These are phyloP conservation scores for Hirtodrosophila duncani DNA, from an alignment of 2,888 invertebrate genomes.

Conservation along the genomic window DNA sequence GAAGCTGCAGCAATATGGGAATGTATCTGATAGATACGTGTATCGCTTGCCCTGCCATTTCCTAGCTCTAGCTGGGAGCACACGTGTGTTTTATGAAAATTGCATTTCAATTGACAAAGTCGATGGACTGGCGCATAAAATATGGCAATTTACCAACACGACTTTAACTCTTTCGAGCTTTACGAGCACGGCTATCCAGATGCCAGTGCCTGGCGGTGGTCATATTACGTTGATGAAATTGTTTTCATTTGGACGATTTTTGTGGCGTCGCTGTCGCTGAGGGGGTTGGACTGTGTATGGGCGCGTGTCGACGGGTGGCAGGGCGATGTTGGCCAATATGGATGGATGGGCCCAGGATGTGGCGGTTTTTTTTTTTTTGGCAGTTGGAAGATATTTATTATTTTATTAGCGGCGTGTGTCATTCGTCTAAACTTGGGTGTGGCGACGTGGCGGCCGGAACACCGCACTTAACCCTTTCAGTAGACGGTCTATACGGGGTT, in stretches of 20 bases:
- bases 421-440: conserved; percentile 47
- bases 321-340: conserved; percentile 4
- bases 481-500: too few relatives aligned
- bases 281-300: conserved; percentile 4
- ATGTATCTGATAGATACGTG: conserved; percentile 47
- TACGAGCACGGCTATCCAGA: conserved; percentile 39
- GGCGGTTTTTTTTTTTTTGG: too few relatives aligned
- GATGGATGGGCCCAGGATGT: conserved; percentile 6
- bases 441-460: conserved; percentile 40
- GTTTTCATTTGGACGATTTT: conserved; percentile 69
- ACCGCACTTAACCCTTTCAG: conserved; percentile 44
- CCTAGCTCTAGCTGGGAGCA: conserved; percentile 7
- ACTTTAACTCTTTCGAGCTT: conserved; percentile 51
- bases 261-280: conserved; percentile 21
- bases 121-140: conserved; percentile 59
- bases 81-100: conserved; percentile 70
- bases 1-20: conserved; percentile 31
- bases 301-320: conserved; percentile 32
- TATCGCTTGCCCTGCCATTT: conserved; percentile 1
- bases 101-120: conserved; percentile 68
- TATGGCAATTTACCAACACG: conserved; percentile 62
- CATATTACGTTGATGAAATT: conserved; percentile 64
- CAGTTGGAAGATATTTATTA: conserved; percentile 72
- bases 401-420: conserved; percentile 72
- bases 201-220: conserved; percentile 11